These are phyloP conservation scores for Ashinkailepas kermadecensis DNA, from an alignment of 2,888 invertebrate species.

Conservation along the genomic window DNA sequence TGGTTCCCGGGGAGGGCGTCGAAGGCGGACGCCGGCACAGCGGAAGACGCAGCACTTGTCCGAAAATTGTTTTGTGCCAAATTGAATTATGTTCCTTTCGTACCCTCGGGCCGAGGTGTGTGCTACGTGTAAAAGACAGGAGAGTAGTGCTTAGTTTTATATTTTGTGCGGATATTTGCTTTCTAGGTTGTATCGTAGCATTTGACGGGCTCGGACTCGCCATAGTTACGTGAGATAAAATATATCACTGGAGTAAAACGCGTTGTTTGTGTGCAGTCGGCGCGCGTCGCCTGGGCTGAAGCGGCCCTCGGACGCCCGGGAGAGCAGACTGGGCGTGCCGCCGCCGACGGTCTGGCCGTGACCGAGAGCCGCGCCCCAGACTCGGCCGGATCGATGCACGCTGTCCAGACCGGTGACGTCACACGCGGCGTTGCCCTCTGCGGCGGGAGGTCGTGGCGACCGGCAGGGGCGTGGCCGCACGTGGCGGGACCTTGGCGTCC, in stretches of 20 bases:
- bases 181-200: constrained; percentile 10
- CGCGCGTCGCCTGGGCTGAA: not conserved
- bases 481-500: not conserved
- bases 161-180: constrained; percentile 19
- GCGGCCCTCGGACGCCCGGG: not conserved
- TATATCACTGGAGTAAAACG: not conserved
- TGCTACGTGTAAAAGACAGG: constrained; percentile 16
- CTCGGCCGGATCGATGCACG: not conserved
- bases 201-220: not conserved
- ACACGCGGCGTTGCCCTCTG: not conserved
- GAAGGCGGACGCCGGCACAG: not conserved
- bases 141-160: constrained; percentile 18
- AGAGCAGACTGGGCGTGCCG: not conserved
- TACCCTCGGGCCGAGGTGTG: not conserved
- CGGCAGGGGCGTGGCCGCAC: too few species aligned
- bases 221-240: constrained; percentile 6
- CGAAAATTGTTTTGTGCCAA: constrained; percentile 13
- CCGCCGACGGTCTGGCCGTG: not conserved
- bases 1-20: not conserved
- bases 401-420: not conserved
- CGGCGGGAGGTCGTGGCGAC: too few species aligned
- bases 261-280: not conserved
- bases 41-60: not conserved
- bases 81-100: constrained; percentile 5
- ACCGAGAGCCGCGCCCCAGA: not conserved